Evolutionary conservation across 2,888 invertebrate species (phyloP).

Genomic region (Leptarthrus brevirostris): DNA sequence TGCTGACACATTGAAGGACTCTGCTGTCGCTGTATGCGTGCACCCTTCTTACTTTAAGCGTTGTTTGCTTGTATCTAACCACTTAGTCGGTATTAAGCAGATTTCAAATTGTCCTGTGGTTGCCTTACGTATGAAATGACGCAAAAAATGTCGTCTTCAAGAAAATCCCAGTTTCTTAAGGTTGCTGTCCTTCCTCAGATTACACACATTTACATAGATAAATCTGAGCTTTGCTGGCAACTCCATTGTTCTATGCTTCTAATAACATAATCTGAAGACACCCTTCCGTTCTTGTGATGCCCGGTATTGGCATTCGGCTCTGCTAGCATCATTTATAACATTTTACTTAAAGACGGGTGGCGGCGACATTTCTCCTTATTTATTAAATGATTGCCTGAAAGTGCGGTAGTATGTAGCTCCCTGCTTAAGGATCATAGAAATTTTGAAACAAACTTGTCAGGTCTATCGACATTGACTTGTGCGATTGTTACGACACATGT

Average conservation of each 20-base stretch:
- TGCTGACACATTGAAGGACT: constrained; percentile 48
- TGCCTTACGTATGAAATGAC: constrained; percentile 10
- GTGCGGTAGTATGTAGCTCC: neutral
- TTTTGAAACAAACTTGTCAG: constrained; percentile 5
- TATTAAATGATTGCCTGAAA: constrained; percentile 22
- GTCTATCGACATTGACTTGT: neutral
- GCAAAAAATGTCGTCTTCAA: constrained; percentile 19
- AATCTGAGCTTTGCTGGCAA: constrained; percentile 24
- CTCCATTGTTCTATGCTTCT: constrained; percentile 19
- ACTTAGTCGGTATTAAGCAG: constrained; percentile 44
- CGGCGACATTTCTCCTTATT: constrained; percentile 24
- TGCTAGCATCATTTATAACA: constrained; percentile 41
- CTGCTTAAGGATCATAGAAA: neutral
- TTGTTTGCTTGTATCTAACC: constrained; percentile 15
- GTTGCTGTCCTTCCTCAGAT: neutral
- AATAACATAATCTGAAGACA: constrained; percentile 40
- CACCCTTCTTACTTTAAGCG: neutral
- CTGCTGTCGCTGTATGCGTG: constrained; percentile 11
- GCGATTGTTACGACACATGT: constrained; percentile 2
- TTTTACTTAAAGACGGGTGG: constrained; percentile 42
- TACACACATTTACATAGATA: constrained; percentile 29
- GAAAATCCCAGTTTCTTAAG: neutral
- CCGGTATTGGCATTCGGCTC: constrained; percentile 3
- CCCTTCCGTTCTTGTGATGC: neutral
- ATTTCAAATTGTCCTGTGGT: constrained; percentile 37